Base-by-base conservation (phyloP, 2,888 invertebrate genomes). In the Eupithecia subfuscata region DNA sequence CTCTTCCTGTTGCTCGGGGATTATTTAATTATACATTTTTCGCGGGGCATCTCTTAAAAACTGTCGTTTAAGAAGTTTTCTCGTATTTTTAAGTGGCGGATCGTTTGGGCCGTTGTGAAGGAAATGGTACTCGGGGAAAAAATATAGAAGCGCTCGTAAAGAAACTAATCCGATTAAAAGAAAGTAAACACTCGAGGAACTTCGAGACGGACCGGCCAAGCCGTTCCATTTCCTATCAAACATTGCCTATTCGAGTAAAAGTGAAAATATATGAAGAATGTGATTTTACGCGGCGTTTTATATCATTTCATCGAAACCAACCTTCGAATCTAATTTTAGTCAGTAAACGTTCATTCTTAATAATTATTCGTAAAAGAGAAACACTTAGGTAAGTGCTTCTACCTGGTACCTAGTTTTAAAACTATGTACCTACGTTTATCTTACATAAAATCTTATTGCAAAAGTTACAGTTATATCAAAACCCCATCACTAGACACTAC, bases 1-100 rank as follows among this genome's bases (percentile, higher is more conserved):
- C 80, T 79, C 80, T 82, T 82, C 80, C 80, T 81, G 80, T 77
- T 78, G 81, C 81, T 81, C 80, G 73, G 68, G 79, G 82, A 84
- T 85, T 79, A 83, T 84, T 84, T 82, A 82, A 83, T 83, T 83
- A 82, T 78, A 80, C 79, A 79, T 81, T 78, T 82, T 81, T 81
- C 73, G 71, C 76, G 76, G 82, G 81, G 78, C 79, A 80, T 82
- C 80, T 81, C 76, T 80, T 80, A 75, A 80, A 82, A 82, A 82
- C 78, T 82, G 81, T 80, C 81, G 78, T 81, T 81, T 79, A 79
- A 75, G 78, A 80, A 79, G 74, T 78, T 81, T 76, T 71, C 68
- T 72, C 45, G 75, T 70, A 72, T 79, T 79, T 80, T 79, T 78
- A 63, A 79, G 81, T 75, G 80, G 75, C 74, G 56, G 65, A 70